phyloP scores from a whole-genome alignment of 2,797 vertebrate genomes.

The Botia kubotai region DNA sequence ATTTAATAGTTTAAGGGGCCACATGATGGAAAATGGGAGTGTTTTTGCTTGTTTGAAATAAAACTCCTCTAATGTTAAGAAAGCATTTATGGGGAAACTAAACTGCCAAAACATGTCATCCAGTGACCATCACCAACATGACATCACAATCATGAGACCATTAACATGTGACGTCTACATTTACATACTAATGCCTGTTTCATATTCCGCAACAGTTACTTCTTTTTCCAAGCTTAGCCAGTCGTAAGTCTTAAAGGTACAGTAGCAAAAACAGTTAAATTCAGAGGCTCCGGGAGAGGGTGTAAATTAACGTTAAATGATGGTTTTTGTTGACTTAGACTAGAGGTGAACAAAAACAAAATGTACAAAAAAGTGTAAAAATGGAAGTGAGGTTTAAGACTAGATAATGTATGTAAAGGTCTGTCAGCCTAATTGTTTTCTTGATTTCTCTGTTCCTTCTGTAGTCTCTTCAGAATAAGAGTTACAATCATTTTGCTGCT shows the following conservation, averaged over 20 bases:
- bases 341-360: neutral
- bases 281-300: neutral
- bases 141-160: neutral
- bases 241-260: neutral
- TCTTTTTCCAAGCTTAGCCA: neutral
- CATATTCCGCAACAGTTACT: neutral
- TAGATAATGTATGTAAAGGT: no score
- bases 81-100: neutral
- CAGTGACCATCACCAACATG: neutral
- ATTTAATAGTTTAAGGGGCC: no score
- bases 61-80: neutral
- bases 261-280: neutral
- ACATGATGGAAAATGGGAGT: no score
- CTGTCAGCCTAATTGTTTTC: neutral
- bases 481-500: slow-evolving; percentile 99
- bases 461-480: slow-evolving; percentile 97
- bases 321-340: neutral
- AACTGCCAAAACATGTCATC: neutral
- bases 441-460: neutral
- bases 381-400: neutral
- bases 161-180: neutral
- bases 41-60: neutral
- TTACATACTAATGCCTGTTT: neutral
- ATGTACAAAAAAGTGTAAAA: neutral
- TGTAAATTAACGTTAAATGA: neutral